These are phyloP conservation scores for Struthidea cinerea DNA, from an alignment of 2,113 vertebrate species.

Conservation along the genomic window DNA sequence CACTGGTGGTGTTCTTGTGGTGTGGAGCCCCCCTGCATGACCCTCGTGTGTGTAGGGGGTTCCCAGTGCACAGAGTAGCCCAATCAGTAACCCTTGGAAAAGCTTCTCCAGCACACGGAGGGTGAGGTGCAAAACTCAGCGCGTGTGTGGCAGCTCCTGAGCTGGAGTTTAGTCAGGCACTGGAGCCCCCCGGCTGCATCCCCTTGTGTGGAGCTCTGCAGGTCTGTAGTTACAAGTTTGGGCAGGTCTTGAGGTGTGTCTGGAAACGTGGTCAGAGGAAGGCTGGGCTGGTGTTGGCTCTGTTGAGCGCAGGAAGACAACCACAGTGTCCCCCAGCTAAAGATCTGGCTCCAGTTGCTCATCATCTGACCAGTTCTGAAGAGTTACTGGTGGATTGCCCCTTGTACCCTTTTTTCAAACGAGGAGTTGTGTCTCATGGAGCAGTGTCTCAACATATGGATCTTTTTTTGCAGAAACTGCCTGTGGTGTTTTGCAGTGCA, in stretches of 20 bases:
- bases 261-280: neutral
- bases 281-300: neutral
- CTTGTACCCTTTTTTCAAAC: neutral
- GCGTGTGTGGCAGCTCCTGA: neutral
- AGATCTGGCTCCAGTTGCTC: neutral
- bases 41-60: rapidly evolving
- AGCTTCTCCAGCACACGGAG: rapidly evolving
- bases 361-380: neutral
- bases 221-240: neutral
- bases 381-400: neutral
- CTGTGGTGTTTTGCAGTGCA: neutral
- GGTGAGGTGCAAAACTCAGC: neutral
- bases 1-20: too few species aligned
- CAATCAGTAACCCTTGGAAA: too few species aligned
- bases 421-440: neutral
- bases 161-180: neutral
- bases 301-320: neutral
- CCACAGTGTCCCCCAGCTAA: neutral
- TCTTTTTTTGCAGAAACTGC: neutral
- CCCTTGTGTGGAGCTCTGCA: neutral
- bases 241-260: neutral
- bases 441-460: neutral
- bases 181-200: neutral
- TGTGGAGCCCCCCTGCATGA: neutral
- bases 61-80: too few species aligned